Evolutionary conservation across 2,113 vertebrate genomes (phyloP).

Genomic region (Suricata suricatta): DNA sequence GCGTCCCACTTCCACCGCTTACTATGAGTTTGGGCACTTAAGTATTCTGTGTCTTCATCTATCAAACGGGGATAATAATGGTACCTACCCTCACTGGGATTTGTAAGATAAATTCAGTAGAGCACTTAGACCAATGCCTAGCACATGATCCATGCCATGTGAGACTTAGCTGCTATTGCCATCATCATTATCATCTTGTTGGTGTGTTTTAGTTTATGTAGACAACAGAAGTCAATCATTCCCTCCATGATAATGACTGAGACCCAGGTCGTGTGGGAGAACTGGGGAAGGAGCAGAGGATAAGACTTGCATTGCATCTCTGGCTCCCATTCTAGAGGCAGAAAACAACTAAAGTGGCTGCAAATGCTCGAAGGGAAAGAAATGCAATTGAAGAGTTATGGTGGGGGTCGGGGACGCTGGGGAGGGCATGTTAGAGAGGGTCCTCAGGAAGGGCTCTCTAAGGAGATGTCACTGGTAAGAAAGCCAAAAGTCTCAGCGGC

Average conservation of each 20-base stretch:
- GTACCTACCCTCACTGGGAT: background rate
- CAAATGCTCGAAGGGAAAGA: background rate
- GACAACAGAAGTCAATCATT: background rate
- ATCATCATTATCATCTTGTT: background rate
- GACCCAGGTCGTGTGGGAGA: background rate
- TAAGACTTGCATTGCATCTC: background rate
- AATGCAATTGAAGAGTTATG: background rate
- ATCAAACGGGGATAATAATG: background rate
- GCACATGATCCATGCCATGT: background rate
- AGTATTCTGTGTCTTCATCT: background rate
- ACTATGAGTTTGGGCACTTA: background rate
- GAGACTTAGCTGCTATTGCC: background rate
- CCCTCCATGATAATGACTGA: background rate
- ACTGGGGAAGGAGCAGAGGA: background rate
- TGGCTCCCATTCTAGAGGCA: conserved; percentile 5
- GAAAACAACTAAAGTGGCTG: background rate
- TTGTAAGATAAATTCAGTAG: background rate
- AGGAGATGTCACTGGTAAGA: background rate
- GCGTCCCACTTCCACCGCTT: no score
- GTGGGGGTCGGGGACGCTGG: background rate
- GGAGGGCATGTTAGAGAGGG: background rate
- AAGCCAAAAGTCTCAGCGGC: background rate
- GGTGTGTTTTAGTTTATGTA: background rate
- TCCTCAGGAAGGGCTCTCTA: background rate
- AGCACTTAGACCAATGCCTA: background rate